Evolutionary conservation across 1,140 invertebrate genomes (phyloP).

Genomic region (Steinernema feltiae): DNA sequence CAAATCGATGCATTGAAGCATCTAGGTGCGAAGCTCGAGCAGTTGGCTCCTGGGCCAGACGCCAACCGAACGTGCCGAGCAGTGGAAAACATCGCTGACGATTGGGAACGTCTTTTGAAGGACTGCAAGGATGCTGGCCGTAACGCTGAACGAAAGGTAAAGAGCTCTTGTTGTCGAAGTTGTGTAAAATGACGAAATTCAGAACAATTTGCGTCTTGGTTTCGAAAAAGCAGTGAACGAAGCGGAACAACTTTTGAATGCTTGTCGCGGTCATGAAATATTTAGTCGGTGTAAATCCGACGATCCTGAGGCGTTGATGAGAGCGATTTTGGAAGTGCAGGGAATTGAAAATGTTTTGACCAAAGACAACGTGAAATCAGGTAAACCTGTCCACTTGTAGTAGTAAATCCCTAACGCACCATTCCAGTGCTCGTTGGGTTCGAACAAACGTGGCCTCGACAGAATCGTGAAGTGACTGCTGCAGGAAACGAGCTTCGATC

Average conservation of each 20-base stretch:
- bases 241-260: background rate
- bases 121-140: background rate
- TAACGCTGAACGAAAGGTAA: background rate
- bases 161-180: background rate
- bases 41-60: slow-evolving; percentile 60
- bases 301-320: background rate
- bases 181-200: background rate
- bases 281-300: background rate
- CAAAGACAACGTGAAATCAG: background rate
- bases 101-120: slow-evolving; percentile 1
- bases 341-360: background rate
- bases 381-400: background rate
- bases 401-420: background rate
- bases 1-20: slow-evolving; percentile 29
- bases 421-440: background rate
- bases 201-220: background rate
- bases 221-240: background rate
- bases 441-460: background rate
- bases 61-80: slow-evolving; percentile 19
- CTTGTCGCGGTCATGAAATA: background rate
- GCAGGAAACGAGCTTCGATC: background rate
- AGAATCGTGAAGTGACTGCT: background rate
- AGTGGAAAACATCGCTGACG: background rate
- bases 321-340: background rate
- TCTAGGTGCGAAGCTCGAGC: slow-evolving; percentile 36